phyloP scores from a whole-genome alignment of 1,140 invertebrate species.

The Penaeus japonicus region DNA sequence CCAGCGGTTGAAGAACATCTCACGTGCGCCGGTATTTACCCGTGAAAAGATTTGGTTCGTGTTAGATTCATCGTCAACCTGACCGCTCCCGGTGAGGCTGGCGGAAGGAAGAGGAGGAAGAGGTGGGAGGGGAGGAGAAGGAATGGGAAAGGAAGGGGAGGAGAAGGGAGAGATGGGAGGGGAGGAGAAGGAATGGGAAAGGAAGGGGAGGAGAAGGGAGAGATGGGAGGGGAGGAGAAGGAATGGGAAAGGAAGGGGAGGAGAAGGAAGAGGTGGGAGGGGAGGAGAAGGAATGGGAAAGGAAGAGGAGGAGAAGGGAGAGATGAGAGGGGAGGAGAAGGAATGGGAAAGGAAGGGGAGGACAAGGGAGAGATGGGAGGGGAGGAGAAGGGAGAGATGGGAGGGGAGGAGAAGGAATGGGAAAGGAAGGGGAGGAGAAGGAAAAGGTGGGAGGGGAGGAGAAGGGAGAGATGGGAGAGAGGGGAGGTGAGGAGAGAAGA shows the following conservation, averaged over 20 bases:
- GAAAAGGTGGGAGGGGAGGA: too few relatives aligned
- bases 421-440: too few relatives aligned
- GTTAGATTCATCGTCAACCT: conserved; percentile 20
- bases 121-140: background rate
- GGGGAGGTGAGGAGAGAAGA: too few relatives aligned
- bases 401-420: too few relatives aligned
- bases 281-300: background rate
- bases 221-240: background rate
- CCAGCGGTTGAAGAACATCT: conserved; percentile 11
- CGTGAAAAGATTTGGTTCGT: conserved; percentile 44
- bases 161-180: background rate
- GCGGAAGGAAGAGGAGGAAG: background rate
- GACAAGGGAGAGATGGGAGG: background rate
- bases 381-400: background rate
- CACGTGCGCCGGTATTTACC: conserved; percentile 36
- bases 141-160: background rate
- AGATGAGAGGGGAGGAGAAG: background rate
- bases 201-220: background rate
- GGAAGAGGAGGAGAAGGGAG: background rate
- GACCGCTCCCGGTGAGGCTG: background rate
- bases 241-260: background rate
- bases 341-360: background rate
- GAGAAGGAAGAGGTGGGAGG: background rate
- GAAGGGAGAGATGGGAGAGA: too few relatives aligned
- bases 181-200: background rate